Base-by-base conservation (phyloP, 2,113 vertebrate genomes). In the Mormyrus lacerda region DNA sequence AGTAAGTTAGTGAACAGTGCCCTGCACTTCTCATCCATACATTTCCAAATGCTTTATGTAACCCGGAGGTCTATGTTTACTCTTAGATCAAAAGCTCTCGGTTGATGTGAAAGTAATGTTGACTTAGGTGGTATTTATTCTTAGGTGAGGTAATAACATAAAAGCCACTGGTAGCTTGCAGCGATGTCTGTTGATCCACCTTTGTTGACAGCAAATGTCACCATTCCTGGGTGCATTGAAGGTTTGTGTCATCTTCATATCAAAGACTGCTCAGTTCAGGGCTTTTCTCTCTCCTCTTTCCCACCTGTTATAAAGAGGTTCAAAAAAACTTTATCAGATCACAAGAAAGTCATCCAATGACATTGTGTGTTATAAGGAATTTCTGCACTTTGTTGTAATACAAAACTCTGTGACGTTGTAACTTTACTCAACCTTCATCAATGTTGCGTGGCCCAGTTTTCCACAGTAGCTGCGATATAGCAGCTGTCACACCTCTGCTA, bases 201-300 rank as follows among this genome's bases (percentile, higher is more conserved):
- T 69, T 44, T 45, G 58, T 47, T 88, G 88, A 88, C 88, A 88
- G 69, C 39, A 58, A n/a, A 47, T 88, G 61, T 73, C 88, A 76
- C 19, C 45, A 11, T 48, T 47, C 58, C 65, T 48, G 21, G 39
- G 88, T 50, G 45, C 61, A 76, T 73, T 88, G 88, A 88, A 50
- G 61, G 21, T 88, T 31, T 50, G 45, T 48, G 27, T 88, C 88
- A 88, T 76, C 65, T 79, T 50, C 45, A 76, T 73, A 76, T 88
- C 58, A 88, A 76, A 88, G 61, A 17, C 44, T 24, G 4, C 24
- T 69, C 55, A 58, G n/a, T 58, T 48, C 6, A 50, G 27, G 7
- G n/a, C 24, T 15, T 27, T 47, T 76, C 42, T 48, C 47, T 35
- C 65, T 47, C n/a, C n/a, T 73, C 24, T 45, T 88, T 88, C 17